These are phyloP conservation scores for Gymnodraco acuticeps DNA, from an alignment of 2,797 vertebrate species.

Conservation along the genomic window DNA sequence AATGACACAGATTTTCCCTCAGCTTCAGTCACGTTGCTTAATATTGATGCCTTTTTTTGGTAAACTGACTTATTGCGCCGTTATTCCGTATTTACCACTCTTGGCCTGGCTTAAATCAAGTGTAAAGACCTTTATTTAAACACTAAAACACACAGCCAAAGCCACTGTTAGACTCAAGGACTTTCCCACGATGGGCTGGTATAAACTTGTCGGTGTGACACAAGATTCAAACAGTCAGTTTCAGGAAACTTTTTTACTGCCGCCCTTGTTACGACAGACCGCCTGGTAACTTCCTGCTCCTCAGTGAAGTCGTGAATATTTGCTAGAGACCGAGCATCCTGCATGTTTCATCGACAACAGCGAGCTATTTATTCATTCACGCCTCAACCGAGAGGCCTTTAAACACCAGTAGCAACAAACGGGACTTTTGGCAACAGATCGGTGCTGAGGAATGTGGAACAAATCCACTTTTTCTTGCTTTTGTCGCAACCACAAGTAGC, in stretches of 20 bases:
- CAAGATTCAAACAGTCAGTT: conserved; percentile 4
- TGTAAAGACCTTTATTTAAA: neutral
- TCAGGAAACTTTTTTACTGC: neutral
- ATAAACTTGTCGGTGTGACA: conserved; percentile 35
- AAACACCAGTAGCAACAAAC: neutral
- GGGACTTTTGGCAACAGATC: neutral
- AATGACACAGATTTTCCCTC: neutral
- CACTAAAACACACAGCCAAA: neutral
- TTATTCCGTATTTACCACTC: neutral
- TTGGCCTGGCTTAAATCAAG: neutral
- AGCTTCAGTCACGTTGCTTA: neutral
- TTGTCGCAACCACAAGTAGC: neutral
- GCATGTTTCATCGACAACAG: conserved; percentile 2
- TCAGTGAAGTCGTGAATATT: neutral
- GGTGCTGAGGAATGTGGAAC: conserved; percentile 25
- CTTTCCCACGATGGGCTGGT: neutral
- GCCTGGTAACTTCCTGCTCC: conserved; percentile 44
- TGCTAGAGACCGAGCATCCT: neutral
- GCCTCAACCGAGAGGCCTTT: conserved; percentile 2
- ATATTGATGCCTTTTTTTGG: neutral
- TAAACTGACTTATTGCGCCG: neutral
- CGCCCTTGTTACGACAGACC: conserved; percentile 28
- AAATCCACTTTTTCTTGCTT: conserved; percentile 2
- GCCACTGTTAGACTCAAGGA: neutral
- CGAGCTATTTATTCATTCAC: conserved; percentile 7